Base-by-base conservation (phyloP, 2,888 invertebrate species). In the Apantesis nais region DNA sequence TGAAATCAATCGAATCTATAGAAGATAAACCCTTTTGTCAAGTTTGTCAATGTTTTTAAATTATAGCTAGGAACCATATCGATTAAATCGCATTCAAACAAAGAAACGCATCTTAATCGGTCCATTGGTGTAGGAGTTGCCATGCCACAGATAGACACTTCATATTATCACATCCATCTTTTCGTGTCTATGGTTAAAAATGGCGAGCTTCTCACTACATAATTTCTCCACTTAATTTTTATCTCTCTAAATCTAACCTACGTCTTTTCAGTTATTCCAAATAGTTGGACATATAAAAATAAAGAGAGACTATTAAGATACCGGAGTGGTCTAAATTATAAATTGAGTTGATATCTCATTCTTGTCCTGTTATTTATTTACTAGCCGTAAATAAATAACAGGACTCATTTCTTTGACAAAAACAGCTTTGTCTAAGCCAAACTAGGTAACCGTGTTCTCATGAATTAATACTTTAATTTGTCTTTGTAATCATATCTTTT, bases 391-490 rank as follows among this genome's bases (percentile, higher is more conserved):
- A 66, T 41, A 72, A 70, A 75, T 70, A 44, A 67, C 48, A 48
- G 48, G 65, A 74, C 67, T 71, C 65, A 62, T 76, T 77, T 66
- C 25, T 58, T 61, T 65, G 44, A 74, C 70, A 72, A 70, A 65
- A 58, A 48, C 29, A 48, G 34, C 68, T 67, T 65, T 66, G 71
- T 74, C 60, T 65, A 74, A 64, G 44, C 67, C 22, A 16, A 85
- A 74, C 72, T 83, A 76, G 82, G 80, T 85, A 70, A 83, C 83
- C 85, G 72, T 76, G 72, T 77, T 80, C 61, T 52, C 25, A 64
- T 55, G 31, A 68, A 75, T 48, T 70, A 75, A 76, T 75, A 44
- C 44, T 66, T 67, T 74, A 75, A 76, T 72, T 78, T 79, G 76
- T 81, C 78, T 67, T 44, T 68, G 66, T 69, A 73, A 81, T 80